These are phyloP conservation scores for Aeoliscus strigatus DNA, from an alignment of 2,797 vertebrate species.

Conservation along the genomic window DNA sequence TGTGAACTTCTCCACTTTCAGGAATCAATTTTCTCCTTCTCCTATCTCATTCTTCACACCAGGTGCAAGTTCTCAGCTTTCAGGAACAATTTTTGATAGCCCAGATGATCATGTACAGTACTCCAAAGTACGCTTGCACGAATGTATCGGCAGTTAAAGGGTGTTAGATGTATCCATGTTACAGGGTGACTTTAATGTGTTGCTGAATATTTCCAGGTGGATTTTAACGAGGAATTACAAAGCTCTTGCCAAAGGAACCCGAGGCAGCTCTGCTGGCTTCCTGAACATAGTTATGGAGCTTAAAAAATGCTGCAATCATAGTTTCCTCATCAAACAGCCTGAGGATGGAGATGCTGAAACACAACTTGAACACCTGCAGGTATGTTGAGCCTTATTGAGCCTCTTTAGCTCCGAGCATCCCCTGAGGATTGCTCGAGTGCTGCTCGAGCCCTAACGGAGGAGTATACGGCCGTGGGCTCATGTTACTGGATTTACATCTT, in stretches of 20 bases:
- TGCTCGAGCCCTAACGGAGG: not conserved
- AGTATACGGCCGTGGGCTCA: not conserved
- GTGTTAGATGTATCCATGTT: too few relatives aligned
- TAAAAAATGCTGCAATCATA: slow-evolving; percentile 98
- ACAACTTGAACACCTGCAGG: slow-evolving; percentile 83
- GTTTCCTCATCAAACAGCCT: slow-evolving; percentile 87
- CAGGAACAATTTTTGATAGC: too few relatives aligned
- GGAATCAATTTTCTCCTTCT: too few relatives aligned
- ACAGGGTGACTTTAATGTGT: too few relatives aligned
- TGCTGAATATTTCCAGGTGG: slow-evolving; percentile 78
- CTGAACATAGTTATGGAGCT: slow-evolving; percentile 99
- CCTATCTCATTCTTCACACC: too few relatives aligned
- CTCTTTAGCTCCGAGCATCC: slow-evolving; percentile 21
- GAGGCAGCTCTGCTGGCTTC: slow-evolving; percentile 94
- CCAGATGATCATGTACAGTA: too few relatives aligned
- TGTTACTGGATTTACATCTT: too few relatives aligned
- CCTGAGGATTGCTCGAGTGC: slow-evolving; percentile 14
- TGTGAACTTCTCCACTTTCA: too few relatives aligned
- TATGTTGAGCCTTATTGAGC: slow-evolving; percentile 38
- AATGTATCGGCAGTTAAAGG: too few relatives aligned
- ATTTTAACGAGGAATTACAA: slow-evolving; percentile 99
- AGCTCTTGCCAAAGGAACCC: slow-evolving; percentile 89
- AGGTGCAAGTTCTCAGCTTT: too few relatives aligned
- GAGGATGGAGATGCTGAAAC: slow-evolving; percentile 83
- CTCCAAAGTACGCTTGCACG: too few relatives aligned